These are phyloP conservation scores for Rhinogobius similis DNA, from an alignment of 2,113 vertebrate species.

Conservation along the genomic window DNA sequence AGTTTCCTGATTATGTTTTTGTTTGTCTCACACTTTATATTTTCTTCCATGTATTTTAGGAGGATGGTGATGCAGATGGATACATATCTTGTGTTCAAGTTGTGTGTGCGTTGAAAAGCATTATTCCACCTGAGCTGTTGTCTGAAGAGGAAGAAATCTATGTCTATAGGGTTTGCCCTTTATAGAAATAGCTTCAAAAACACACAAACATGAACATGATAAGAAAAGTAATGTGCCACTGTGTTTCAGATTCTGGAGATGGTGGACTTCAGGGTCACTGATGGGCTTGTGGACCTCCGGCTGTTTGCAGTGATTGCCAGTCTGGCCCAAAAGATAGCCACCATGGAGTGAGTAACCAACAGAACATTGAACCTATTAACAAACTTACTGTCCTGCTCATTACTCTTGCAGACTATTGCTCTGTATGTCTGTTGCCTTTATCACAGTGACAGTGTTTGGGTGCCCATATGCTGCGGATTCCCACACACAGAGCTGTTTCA, in stretches of 20 bases:
- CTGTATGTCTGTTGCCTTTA: slow-evolving; percentile 41
- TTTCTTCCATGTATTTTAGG: slow-evolving; percentile 45
- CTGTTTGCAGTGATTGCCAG: slow-evolving; percentile 90
- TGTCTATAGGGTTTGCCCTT: slow-evolving; percentile 67
- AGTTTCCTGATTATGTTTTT: slow-evolving; percentile 34
- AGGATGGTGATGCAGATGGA: slow-evolving; percentile 73
- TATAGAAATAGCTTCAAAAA: no score
- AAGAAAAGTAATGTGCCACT: neutral
- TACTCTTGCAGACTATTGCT: slow-evolving; percentile 15
- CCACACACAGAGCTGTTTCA: slow-evolving; percentile 72
- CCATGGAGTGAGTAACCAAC: slow-evolving; percentile 85
- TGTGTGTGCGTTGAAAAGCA: slow-evolving; percentile 74
- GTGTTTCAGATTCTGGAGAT: slow-evolving; percentile 87
- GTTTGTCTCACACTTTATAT: slow-evolving; percentile 23
- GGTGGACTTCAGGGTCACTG: slow-evolving; percentile 92
- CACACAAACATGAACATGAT: neutral
- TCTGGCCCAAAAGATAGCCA: slow-evolving; percentile 89
- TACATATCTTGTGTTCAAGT: slow-evolving; percentile 78
- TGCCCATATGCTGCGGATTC: slow-evolving; percentile 74
- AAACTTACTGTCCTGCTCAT: neutral
- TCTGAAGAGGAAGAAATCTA: slow-evolving; percentile 82
- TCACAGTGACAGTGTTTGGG: slow-evolving; percentile 45
- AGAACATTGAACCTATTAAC: slow-evolving; percentile 2
- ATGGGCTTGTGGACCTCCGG: slow-evolving; percentile 90
- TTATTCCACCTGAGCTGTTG: slow-evolving; percentile 70